A percentile compares a stretch with the other conserved stretches of the same genome.
These are phyloP conservation scores for Melanitta fusca DNA, from an alignment of 2,797 vertebrate species.

Conservation along the genomic window DNA sequence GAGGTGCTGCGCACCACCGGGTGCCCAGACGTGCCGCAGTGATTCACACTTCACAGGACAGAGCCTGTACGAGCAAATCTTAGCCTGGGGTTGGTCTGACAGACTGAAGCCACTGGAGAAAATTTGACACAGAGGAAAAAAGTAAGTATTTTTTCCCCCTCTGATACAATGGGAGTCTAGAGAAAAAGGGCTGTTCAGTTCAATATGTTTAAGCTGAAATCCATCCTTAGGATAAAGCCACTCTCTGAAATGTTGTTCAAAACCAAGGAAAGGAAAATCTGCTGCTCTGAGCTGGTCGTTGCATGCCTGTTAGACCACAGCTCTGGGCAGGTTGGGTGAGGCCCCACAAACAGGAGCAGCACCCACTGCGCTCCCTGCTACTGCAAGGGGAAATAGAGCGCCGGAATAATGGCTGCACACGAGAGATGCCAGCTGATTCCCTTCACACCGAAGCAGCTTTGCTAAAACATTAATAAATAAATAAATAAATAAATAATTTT, in stretches of 20 bases:
- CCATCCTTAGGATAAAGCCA: neutral
- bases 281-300: neutral
- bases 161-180: fast-evolving
- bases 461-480: neutral
- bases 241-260: neutral
- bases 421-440: neutral
- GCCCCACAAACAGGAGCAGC: neutral
- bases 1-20: neutral
- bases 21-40: neutral
- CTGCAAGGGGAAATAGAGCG: neutral
- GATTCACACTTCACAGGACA: neutral
- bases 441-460: neutral
- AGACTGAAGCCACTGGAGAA: neutral
- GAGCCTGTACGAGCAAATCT: neutral
- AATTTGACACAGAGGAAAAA: neutral
- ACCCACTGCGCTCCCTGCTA: fast-evolving
- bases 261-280: neutral
- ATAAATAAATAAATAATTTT: no score
- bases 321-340: neutral
- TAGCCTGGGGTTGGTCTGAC: fast-evolving
- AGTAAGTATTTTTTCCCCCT: neutral
- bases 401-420: neutral
- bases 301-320: neutral
- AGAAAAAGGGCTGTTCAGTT: neutral
- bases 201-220: fast-evolving